Base-by-base conservation (phyloP, 2,797 vertebrate genomes). In the Brachymystax lenok region DNA sequence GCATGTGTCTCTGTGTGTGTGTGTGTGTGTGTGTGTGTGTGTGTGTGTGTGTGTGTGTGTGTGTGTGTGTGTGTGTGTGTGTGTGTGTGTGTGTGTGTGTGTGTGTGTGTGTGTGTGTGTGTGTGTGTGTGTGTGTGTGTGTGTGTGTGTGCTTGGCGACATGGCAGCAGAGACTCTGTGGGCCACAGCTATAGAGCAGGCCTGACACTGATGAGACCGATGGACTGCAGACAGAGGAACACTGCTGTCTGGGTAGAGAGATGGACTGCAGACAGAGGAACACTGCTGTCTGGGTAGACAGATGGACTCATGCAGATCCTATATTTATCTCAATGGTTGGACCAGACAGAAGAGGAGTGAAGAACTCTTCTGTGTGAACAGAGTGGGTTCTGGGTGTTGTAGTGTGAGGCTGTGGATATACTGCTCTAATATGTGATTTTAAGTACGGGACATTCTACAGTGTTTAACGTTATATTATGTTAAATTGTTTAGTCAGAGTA, bases 221-320 rank as follows among this genome's bases (percentile, higher is more conserved):
- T 35, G 33, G 33, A 35, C 6, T 35, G 33, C 33, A 35, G 33
- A 35, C 33, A 35, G 33, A 35, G 33, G 33, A 35, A 6, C 33
- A 35, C 33, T 35, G 5, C 5, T 35, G 33, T 35, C 33, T 35
- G 33, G 33, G 33, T 6, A 0, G 33, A 6, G 33, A 35, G 33
- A 1, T 35, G 33, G 33, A 6, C 33, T 35, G 33, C 33, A 35
- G 33, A 35, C 33, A 35, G 33, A 35, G 5, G 33, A 35, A 35
- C 5, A 35, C 33, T 35, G 33, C 5, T 35, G 33, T 35, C 33
- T 35, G 33, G 5, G 5, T 35, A 7, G 6, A 35, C 87, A 85
- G 85, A 89, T 77, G 85, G 75, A 85, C 86, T 84, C 90, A 92
- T 89, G 88, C 91, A 81, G 79, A 88, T 52, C 80, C 80, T 92